A percentile compares a stretch with the other conserved stretches of the same genome.
phyloP scores from a whole-genome alignment of 2,888 invertebrate genomes.

The Asteroscopus sphinx region DNA sequence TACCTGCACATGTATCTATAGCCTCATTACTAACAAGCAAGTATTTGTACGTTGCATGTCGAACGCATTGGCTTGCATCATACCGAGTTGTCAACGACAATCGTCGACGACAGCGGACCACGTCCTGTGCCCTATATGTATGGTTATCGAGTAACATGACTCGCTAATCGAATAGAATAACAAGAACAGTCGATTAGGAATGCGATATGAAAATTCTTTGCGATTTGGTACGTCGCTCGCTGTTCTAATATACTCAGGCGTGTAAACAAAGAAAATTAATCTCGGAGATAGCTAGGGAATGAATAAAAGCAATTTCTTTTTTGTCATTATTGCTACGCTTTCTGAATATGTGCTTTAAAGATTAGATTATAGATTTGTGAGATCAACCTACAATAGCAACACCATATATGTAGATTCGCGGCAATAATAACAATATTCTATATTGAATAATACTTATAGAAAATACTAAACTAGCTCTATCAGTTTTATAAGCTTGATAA shows the following conservation, averaged over 20 bases:
- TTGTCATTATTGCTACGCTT: neutral
- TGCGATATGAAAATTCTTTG: conserved; percentile 47
- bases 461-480: no score
- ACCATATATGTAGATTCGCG: no score
- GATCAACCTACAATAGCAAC: no score
- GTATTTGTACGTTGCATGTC: conserved; percentile 55
- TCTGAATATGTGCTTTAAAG: no score
- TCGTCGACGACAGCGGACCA: conserved; percentile 46
- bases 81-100: conserved; percentile 59
- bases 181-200: conserved; percentile 55
- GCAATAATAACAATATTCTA: no score
- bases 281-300: neutral
- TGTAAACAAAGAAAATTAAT: conserved; percentile 26
- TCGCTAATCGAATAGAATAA: conserved; percentile 56
- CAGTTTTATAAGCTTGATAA: no score
- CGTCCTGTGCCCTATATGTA: conserved; percentile 59
- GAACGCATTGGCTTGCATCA: conserved; percentile 61
- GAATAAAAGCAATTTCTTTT: conserved; percentile 15
- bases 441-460: no score
- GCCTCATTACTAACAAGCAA: conserved; percentile 50
- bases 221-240: conserved; percentile 32
- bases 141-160: conserved; percentile 53
- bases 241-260: conserved; percentile 36
- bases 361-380: no score
- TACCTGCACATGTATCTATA: conserved; percentile 4